These are phyloP conservation scores for Ennomos quercinarius DNA, from an alignment of 2,888 invertebrate species.

Conservation along the genomic window DNA sequence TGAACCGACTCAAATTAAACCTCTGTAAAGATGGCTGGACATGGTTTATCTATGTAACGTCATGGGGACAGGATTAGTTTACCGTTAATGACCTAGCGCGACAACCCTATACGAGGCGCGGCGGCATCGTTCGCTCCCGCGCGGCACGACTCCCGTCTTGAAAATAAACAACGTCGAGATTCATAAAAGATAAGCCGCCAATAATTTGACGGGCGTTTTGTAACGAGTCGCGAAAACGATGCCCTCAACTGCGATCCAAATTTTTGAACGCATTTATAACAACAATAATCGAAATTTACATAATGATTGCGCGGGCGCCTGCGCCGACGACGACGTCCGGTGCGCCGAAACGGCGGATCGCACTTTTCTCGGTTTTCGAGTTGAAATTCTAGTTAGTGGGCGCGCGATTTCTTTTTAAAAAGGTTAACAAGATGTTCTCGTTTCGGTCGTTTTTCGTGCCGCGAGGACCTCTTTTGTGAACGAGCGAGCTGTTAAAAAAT, in stretches of 20 bases:
- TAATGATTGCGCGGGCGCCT: slow-evolving; percentile 82
- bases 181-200: slow-evolving; percentile 57
- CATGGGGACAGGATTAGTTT: slow-evolving; percentile 60
- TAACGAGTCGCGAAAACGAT: slow-evolving; percentile 63
- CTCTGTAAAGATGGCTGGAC: slow-evolving; percentile 66
- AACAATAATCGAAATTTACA: slow-evolving; percentile 75
- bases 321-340: slow-evolving; percentile 58
- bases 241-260: slow-evolving; percentile 53
- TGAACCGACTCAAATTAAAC: slow-evolving; percentile 73
- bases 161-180: slow-evolving; percentile 51
- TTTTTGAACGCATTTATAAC: slow-evolving; percentile 65
- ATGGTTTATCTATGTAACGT: slow-evolving; percentile 66
- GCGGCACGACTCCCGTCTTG: slow-evolving; percentile 41
- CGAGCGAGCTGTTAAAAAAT: slow-evolving; percentile 85
- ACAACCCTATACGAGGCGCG: slow-evolving; percentile 41
- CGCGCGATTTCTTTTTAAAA: slow-evolving; percentile 84
- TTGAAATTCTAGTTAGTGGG: slow-evolving; percentile 83
- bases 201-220: slow-evolving; percentile 63
- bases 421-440: slow-evolving; percentile 83
- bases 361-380: slow-evolving; percentile 83
- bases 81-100: slow-evolving; percentile 61
- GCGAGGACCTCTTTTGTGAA: slow-evolving; percentile 83
- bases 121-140: slow-evolving; percentile 32
- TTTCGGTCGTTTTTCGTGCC: slow-evolving; percentile 82
- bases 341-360: slow-evolving; percentile 57